Percentiles rank a stretch among this genome's conserved stretches.
Evolutionary conservation across 2,113 vertebrate species (phyloP).

Genomic region (Dipodomys ordii): DNA sequence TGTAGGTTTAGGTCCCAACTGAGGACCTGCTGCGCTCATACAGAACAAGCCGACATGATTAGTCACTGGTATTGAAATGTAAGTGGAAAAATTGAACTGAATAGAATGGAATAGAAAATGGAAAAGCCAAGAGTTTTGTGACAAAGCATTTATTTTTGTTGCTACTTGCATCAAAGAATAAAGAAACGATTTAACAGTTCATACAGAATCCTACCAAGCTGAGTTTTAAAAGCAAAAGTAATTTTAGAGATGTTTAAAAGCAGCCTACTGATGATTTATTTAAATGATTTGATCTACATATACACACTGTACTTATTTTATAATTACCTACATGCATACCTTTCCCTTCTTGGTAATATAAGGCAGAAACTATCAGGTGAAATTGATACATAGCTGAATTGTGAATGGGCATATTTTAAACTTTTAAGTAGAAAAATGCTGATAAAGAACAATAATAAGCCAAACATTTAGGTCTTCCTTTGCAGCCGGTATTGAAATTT

Average conservation of each 20-base stretch:
- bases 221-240: constrained; percentile 40
- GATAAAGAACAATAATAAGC: neutral
- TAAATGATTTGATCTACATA: neutral
- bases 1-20: neutral
- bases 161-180: neutral
- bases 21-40: neutral
- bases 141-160: constrained; percentile 33
- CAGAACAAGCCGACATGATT: neutral
- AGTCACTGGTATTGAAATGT: neutral
- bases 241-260: constrained; percentile 25
- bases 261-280: neutral
- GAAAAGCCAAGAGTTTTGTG: neutral
- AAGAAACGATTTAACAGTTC: constrained; percentile 19
- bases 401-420: neutral
- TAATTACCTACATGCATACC: neutral
- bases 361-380: neutral
- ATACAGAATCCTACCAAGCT: neutral
- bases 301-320: neutral
- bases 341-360: neutral
- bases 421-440: neutral
- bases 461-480: neutral
- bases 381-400: neutral
- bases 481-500: neutral
- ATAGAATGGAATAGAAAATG: neutral
- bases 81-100: neutral